Evolutionary conservation across 2,888 invertebrate genomes (phyloP).

Genomic region (Tridacna crocea): DNA sequence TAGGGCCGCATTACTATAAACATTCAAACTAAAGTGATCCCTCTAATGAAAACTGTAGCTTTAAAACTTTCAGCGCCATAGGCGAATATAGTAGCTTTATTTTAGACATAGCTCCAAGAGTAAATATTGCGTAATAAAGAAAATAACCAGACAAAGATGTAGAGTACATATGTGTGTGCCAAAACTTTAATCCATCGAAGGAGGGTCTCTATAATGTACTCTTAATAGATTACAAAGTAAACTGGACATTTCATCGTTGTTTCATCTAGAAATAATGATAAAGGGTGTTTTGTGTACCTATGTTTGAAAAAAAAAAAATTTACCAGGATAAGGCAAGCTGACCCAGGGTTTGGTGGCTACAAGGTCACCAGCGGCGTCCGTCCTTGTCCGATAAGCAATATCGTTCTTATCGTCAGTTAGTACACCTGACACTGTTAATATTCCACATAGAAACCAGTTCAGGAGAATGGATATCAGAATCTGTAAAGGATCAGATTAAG

Average conservation of each 20-base stretch:
- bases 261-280: background rate
- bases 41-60: no score
- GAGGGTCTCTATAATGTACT: background rate
- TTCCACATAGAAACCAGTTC: constrained; percentile 6
- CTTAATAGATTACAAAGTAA: background rate
- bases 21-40: no score
- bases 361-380: background rate
- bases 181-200: background rate
- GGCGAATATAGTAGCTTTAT: no score
- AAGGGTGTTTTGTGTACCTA: background rate
- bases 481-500: constrained; percentile 5
- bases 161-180: background rate
- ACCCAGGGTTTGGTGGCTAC: background rate
- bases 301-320: background rate
- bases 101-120: no score
- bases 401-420: constrained; percentile 10
- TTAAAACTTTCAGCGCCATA: no score
- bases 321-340: constrained; percentile 1
- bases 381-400: background rate
- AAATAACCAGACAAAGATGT: no score
- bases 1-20: no score
- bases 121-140: no score
- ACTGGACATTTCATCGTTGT: background rate
- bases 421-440: background rate
- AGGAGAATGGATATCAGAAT: background rate